Base-by-base conservation (phyloP, 2,888 invertebrate genomes). In the Automeris io region DNA sequence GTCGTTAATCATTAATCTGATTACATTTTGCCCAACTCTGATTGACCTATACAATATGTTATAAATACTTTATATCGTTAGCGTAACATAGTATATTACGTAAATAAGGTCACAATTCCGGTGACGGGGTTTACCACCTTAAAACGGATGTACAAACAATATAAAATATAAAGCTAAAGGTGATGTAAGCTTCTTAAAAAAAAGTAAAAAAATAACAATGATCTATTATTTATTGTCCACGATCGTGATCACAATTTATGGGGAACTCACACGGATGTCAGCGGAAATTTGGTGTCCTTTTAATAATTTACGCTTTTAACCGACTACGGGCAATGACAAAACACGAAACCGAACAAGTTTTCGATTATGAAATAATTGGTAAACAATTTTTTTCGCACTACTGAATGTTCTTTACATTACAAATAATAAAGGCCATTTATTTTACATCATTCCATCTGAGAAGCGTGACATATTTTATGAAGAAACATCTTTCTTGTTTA, bases 131-230 rank as follows among this genome's bases (percentile, higher is more conserved):
- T 74, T 74, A 57, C 73, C 73, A 57, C 43, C 44, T 37, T 45
- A 40, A 66, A 64, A 64, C 73, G 73, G 73, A 75, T 66, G 69
- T 70, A 47, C 44, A 37, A n/a, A n/a, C n/a, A n/a, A n/a, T n/a
- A n/a, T n/a, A n/a, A n/a, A 41, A 56, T 64, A 58, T 58, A 56
- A 64, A 61, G 58, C 54, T 33, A 50, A 48, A 48, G 48, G 55
- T 67, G 64, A 70, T 61, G 65, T 66, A n/a, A n/a, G n/a, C n/a
- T n/a, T n/a, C n/a, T n/a, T n/a, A n/a, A n/a, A n/a, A n/a, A n/a
- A n/a, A n/a, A n/a, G n/a, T n/a, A n/a, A n/a, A n/a, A n/a, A n/a
- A n/a, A n/a, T n/a, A n/a, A n/a, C n/a, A n/a, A n/a, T n/a, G n/a
- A n/a, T n/a, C n/a, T n/a, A n/a, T n/a, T n/a, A n/a, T n/a, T n/a